These are phyloP conservation scores for Zhengitettix transpicula DNA, from an alignment of 2,888 invertebrate species.

Conservation along the genomic window DNA sequence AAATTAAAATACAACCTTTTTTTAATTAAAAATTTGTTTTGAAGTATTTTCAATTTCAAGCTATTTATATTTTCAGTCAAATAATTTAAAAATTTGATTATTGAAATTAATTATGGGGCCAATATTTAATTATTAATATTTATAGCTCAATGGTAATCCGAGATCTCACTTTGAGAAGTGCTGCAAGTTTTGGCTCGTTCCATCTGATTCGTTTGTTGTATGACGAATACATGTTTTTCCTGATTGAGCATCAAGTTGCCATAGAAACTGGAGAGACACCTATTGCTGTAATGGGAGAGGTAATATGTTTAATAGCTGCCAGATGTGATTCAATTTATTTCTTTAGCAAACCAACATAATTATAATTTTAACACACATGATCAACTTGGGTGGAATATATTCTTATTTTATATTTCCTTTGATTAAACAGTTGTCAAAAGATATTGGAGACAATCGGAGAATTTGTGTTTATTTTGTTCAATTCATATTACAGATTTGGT, in stretches of 20 bases:
- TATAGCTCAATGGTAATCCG: conserved; percentile 90
- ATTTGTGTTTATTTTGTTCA: no score
- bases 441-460: no score
- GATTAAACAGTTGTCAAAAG: no score
- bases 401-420: no score
- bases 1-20: background rate
- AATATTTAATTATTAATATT: background rate
- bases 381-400: no score
- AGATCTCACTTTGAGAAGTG: conserved; percentile 87
- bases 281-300: conserved; percentile 79
- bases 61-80: no score
- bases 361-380: no score
- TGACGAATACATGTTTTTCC: conserved; percentile 98
- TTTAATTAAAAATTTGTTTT: no score
- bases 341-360: no score
- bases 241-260: conserved; percentile 94
- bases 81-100: background rate
- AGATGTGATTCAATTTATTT: no score
- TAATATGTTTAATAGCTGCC: conserved; percentile 21
- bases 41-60: no score
- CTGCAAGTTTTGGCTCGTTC: conserved; percentile 97
- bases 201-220: conserved; percentile 93
- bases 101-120: background rate
- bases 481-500: no score
- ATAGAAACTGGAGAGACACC: conserved; percentile 78